Evolutionary conservation across 1,140 invertebrate genomes (phyloP).

Genomic region (Drosophila pandora): DNA sequence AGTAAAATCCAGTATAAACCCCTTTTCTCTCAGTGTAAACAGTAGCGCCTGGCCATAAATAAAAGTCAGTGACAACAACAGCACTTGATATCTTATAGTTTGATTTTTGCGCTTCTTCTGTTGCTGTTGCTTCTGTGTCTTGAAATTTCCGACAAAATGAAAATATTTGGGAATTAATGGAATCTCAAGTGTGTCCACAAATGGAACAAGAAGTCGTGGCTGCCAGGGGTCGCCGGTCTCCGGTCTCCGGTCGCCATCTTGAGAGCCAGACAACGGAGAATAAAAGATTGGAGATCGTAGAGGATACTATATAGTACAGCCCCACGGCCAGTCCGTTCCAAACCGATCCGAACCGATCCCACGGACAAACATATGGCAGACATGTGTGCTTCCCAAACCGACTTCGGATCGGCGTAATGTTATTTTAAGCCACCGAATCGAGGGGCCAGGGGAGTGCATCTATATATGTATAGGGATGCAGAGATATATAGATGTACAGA

Average conservation of each 20-base stretch:
- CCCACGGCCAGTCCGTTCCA: constrained; percentile 47
- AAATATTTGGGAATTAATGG: constrained; percentile 80
- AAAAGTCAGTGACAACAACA: constrained; percentile 41
- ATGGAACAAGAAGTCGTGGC: constrained; percentile 46
- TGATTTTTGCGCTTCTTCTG: constrained; percentile 14
- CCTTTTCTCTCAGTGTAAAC: constrained; percentile 20
- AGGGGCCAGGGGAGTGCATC: neutral
- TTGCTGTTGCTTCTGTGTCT: constrained; percentile 1
- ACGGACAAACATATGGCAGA: constrained; percentile 77
- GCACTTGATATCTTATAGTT: constrained; percentile 40
- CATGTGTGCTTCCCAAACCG: constrained; percentile 52
- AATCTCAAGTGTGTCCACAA: constrained; percentile 81
- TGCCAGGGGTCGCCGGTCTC: constrained; percentile 6
- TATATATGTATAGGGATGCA: neutral
- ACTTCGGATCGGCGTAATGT: constrained; percentile 45
- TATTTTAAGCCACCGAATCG: constrained; percentile 47
- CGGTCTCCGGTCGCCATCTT: constrained; percentile 16
- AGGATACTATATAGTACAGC: constrained; percentile 28
- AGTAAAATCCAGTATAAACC: too few species aligned
- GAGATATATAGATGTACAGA: neutral
- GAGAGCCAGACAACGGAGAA: constrained; percentile 7
- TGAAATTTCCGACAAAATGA: constrained; percentile 35
- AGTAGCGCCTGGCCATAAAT: constrained; percentile 63
- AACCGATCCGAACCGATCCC: constrained; percentile 52
- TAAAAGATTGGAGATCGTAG: neutral